These are phyloP conservation scores for Bombyx huttoni DNA, from an alignment of 2,888 invertebrate species.

Conservation along the genomic window DNA sequence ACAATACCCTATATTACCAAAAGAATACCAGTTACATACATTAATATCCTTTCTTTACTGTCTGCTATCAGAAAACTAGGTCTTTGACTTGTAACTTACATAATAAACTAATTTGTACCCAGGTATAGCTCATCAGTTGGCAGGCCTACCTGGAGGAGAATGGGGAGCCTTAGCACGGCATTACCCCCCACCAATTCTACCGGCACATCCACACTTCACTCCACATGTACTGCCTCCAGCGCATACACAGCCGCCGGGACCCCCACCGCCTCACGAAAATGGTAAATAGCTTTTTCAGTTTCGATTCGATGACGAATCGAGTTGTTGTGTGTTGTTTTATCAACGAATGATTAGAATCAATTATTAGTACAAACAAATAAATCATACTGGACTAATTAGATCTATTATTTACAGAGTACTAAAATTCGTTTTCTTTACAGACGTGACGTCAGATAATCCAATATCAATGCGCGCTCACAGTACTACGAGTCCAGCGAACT, in stretches of 20 bases:
- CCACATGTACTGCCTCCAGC: conserved; percentile 69
- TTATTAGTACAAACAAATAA: no score
- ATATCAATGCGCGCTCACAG: conserved; percentile 75
- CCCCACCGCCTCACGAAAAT: conserved; percentile 68
- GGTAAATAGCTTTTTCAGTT: conserved; percentile 19
- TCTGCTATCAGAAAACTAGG: no score
- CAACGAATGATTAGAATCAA: no score
- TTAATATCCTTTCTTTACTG: no score
- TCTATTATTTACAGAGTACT: background rate
- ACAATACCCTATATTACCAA: no score
- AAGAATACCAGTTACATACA: no score
- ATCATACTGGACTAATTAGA: background rate
- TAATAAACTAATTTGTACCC: conserved; percentile 7
- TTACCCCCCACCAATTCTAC: conserved; percentile 60
- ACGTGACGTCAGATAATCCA: conserved; percentile 51
- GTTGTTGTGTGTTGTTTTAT: no score
- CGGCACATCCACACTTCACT: conserved; percentile 71
- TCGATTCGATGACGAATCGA: no score
- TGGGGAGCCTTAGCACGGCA: conserved; percentile 78
- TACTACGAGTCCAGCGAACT: conserved; percentile 79
- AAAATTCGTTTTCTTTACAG: conserved; percentile 21
- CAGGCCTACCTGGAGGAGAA: conserved; percentile 77
- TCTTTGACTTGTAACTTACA: no score
- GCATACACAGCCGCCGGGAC: conserved; percentile 54
- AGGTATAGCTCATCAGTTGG: conserved; percentile 84